Evolutionary conservation across 1,140 invertebrate species (phyloP).

Genomic region (Trachymyrmex cornetzi): DNA sequence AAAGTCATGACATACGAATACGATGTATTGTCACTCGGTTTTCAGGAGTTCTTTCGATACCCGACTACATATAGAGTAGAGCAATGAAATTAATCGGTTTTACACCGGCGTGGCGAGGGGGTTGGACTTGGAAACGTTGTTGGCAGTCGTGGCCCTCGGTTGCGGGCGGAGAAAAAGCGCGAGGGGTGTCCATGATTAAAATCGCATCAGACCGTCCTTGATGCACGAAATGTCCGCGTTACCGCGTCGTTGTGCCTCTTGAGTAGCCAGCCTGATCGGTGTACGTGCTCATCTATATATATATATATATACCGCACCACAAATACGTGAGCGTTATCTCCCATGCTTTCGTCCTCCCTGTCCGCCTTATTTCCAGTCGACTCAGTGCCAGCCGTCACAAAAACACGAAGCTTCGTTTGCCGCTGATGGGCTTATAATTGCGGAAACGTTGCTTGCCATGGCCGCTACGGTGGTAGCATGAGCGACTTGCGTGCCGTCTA

Average conservation of each 20-base stretch:
- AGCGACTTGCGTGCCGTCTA: constrained; percentile 48
- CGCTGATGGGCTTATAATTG: constrained; percentile 84
- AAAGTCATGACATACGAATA: constrained; percentile 63
- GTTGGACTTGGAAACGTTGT: constrained; percentile 72
- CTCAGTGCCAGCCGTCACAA: constrained; percentile 70
- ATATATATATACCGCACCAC: background rate
- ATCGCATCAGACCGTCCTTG: constrained; percentile 81
- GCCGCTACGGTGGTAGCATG: constrained; percentile 37
- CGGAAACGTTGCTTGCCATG: constrained; percentile 73
- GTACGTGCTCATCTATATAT: constrained; percentile 32
- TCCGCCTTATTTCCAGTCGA: constrained; percentile 55
- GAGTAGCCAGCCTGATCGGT: constrained; percentile 50
- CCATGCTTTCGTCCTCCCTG: constrained; percentile 49
- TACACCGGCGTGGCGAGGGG: constrained; percentile 59
- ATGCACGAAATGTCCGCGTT: constrained; percentile 82
- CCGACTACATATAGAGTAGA: constrained; percentile 8
- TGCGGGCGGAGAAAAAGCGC: constrained; percentile 68
- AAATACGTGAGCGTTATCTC: constrained; percentile 54
- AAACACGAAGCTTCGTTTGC: constrained; percentile 77
- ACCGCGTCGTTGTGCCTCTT: constrained; percentile 68
- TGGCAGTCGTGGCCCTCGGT: constrained; percentile 53
- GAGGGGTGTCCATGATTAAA: constrained; percentile 81
- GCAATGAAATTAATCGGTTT: constrained; percentile 75
- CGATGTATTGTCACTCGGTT: constrained; percentile 63
- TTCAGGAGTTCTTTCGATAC: constrained; percentile 67